Conservation (phyloP, 2,797 vertebrate species). For the Macroramphosus scolopax region DNA sequence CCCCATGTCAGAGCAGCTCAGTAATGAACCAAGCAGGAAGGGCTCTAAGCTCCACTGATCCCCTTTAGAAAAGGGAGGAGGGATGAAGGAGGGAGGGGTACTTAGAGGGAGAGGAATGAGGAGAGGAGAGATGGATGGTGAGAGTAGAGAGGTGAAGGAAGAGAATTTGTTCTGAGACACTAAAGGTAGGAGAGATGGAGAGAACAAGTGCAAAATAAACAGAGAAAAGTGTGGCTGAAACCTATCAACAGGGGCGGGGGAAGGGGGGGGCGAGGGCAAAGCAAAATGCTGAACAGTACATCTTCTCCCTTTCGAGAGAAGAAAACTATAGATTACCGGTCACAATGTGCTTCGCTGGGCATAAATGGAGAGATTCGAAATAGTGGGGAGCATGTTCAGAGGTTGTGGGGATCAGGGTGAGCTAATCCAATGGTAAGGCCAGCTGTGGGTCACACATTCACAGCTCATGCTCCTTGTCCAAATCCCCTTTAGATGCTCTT, state of each 20-base stretch:
- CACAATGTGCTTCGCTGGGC: constrained; percentile 72
- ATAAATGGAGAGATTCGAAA: constrained; percentile 71
- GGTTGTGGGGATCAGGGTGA: constrained; percentile 65
- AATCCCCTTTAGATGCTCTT: constrained; percentile 61
- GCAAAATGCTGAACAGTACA: constrained; percentile 52
- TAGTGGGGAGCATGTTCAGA: constrained; percentile 62
- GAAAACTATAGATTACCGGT: constrained; percentile 73
- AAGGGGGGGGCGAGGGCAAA: constrained; percentile 26
- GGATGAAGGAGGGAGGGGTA: constrained; percentile 34
- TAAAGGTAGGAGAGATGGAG: constrained; percentile 29
- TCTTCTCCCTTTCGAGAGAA: constrained; percentile 59
- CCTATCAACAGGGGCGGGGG: constrained; percentile 32
- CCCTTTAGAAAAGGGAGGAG: constrained; percentile 56
- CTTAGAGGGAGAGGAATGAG: constrained; percentile 44
- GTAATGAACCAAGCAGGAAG: constrained; percentile 73
- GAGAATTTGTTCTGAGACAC: constrained; percentile 51
- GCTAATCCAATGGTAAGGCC: constrained; percentile 71
- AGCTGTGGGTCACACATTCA: constrained; percentile 64
- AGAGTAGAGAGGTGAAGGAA: constrained; percentile 48
- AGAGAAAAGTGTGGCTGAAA: constrained; percentile 55
- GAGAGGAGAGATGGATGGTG: constrained; percentile 41
- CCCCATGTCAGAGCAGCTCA: constrained; percentile 57
- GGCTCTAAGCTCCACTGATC: constrained; percentile 72
- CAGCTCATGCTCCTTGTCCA: constrained; percentile 51
- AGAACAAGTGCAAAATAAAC: constrained; percentile 53